Evolutionary conservation across 2,113 vertebrate genomes (phyloP), one percentile per base, ranked within the genome.

Genomic region (Ceyx cyanopectus): DNA sequence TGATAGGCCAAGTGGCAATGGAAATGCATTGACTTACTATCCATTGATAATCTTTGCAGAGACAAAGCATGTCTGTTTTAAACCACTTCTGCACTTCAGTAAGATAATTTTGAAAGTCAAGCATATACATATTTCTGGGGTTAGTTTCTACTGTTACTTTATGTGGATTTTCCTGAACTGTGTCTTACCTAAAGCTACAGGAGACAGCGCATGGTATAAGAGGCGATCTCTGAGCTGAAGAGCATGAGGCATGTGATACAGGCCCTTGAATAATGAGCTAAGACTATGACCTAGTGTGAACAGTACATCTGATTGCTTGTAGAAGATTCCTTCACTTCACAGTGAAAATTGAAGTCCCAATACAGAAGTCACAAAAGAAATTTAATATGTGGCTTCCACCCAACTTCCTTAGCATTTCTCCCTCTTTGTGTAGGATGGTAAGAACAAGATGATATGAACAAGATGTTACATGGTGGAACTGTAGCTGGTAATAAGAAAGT

Each of bases 1-100:
- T 76, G 16, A 41, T 68, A 72, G 41, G 62, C 77, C 90, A 88
- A 95, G 92, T 79, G 77, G 88, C 86, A 79, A 26, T 53, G 69
- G 74, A 86, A 96, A 93, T 57, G 53, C 37, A 86, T 30, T 76
- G 81, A 86, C 37, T 78, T 87, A 14, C 26, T 72, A 57, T 51
- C 24, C 34, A 30, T 56, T 37, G 66, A 30, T 48, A 54, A 93
- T 66, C 45, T 74, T 46, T 85, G 23, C 57, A 34, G 60, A 53
- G 15, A n/a, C 27, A 34, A 74, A 80, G 17, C 10, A 4, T 1
- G 8, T 48, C 78, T 68, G 48, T 34, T 65, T 72, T 57, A 79
- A 82, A 68, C 6, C 26, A 75, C 27, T 24, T 76, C 41, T 65
- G 8, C n/a, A 16, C n/a, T 90, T 86, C 65, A 37, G 20, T 29